Base-by-base conservation (phyloP, 1,140 invertebrate species). In the Pararge aegeria region DNA sequence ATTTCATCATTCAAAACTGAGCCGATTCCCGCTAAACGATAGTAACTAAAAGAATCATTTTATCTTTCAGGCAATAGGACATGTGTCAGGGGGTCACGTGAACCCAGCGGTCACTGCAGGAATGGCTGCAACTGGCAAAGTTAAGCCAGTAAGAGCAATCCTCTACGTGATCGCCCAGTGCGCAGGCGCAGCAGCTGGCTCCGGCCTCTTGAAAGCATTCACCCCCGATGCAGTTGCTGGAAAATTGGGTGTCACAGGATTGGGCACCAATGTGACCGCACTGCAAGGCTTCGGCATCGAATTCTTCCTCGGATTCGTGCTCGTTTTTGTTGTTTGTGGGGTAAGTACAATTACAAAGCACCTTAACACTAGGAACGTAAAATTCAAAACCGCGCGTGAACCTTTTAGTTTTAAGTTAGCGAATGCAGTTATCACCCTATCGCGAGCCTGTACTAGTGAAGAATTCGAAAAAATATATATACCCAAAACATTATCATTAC, bases 81-180 rank as follows among this genome's bases (percentile, higher is more conserved):
- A 98, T 80, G 92, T 98, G 20, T 97, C 95, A 51, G 97, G 97
- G 0, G 96, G 95, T 19, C 97, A 98, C 80, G 92, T 98, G 42
- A 98, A 98, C 91, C 97, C 97, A 0, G 97, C 97, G 0, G 96
- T 98, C 10, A 97, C 97, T 0, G 88, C 92, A 2, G 96, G 94
- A 1, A 92, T 98, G 76, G 80, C 96, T 21, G 93, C 94, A 5
- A 94, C 95, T 15, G 95, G 96, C 13, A 94, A 95, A 75, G 94
- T 97, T 49, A 92, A 94, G 60, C 87, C 97, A 5, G 81, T 96
- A 1, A 92, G 95, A 58, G 95, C 92, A 0, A 20, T 97, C 1
- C 90, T 98, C 4, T 98, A 98, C 86, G 92, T 97, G 7, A 82
- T 96, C n/a, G 94, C 93, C 1, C 97, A 98, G 86, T 95, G 95